Evolutionary conservation across 1,140 invertebrate species (phyloP).

Genomic region (Panagrolaimus sp.): DNA sequence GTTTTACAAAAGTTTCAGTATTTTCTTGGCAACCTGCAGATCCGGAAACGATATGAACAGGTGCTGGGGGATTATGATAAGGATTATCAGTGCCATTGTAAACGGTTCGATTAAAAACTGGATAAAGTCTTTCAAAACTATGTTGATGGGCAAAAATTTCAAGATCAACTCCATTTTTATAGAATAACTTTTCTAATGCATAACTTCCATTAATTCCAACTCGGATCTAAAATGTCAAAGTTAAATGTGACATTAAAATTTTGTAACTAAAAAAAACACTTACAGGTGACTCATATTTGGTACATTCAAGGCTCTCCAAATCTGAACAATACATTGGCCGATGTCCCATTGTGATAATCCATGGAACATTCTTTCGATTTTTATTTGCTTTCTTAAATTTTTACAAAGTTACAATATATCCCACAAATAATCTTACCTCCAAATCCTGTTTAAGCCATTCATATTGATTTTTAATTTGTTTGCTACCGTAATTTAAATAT

Average conservation of each 20-base stretch:
- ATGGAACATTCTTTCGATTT: constrained; percentile 65
- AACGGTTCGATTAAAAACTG: constrained; percentile 77
- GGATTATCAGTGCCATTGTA: constrained; percentile 72
- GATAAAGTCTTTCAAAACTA: constrained; percentile 70
- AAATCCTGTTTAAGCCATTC: too few species aligned
- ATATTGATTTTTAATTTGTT: too few species aligned
- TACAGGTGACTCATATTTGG: constrained; percentile 47
- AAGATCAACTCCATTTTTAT: constrained; percentile 80
- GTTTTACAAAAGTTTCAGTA: not conserved
- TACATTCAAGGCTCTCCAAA: constrained; percentile 76
- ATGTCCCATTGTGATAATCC: constrained; percentile 87
- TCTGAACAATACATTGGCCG: constrained; percentile 94
- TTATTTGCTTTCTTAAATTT: constrained; percentile 36
- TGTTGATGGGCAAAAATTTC: constrained; percentile 93
- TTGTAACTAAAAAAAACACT: not conserved
- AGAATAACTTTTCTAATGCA: constrained; percentile 71
- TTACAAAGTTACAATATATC: too few species aligned
- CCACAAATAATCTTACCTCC: too few species aligned
- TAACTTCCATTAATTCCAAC: not conserved
- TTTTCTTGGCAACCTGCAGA: constrained; percentile 68
- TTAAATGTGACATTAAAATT: not conserved
- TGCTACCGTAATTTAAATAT: too few species aligned
- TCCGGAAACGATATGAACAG: constrained; percentile 80
- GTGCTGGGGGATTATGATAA: constrained; percentile 78
- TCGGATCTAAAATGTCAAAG: not conserved